Percentiles rank a stretch among this genome's conserved stretches.
Conservation (phyloP, 2,888 invertebrate species). For the Rhingia rostrata region DNA sequence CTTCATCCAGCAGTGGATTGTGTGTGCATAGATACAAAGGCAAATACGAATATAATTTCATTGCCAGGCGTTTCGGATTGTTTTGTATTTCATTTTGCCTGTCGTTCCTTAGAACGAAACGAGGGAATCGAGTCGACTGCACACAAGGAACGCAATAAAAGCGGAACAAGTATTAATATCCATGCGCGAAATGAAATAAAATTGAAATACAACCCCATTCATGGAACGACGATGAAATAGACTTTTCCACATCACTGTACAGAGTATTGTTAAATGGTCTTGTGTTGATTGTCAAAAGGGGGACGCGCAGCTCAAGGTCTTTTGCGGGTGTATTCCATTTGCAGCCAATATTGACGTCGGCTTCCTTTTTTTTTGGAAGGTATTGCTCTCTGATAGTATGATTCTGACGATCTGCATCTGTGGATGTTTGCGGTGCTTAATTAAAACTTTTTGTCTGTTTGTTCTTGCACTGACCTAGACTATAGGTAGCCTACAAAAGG, state of each 20-base stretch:
- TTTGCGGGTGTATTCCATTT: constrained; percentile 27
- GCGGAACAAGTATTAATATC: neutral
- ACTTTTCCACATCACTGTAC: constrained; percentile 13
- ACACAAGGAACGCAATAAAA: neutral
- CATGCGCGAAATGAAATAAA: constrained; percentile 54
- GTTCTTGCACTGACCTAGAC: constrained; percentile 61
- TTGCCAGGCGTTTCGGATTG: constrained; percentile 44
- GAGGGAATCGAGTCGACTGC: constrained; percentile 2
- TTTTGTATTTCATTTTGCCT: constrained; percentile 55
- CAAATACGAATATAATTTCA: constrained; percentile 45
- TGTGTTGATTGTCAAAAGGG: constrained; percentile 16
- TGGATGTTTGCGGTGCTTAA: constrained; percentile 59
- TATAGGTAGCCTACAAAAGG: constrained; percentile 12
- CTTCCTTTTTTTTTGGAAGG: neutral
- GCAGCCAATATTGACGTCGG: constrained; percentile 28
- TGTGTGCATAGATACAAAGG: constrained; percentile 16
- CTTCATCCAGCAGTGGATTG: constrained; percentile 7
- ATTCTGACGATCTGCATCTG: constrained; percentile 30
- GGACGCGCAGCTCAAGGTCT: constrained; percentile 40
- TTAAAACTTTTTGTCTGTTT: constrained; percentile 48
- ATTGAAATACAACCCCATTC: constrained; percentile 70
- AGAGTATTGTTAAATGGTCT: constrained; percentile 24
- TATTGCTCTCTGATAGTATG: constrained; percentile 44
- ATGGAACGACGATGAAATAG: constrained; percentile 59
- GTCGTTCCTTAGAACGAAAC: constrained; percentile 36